Evolutionary conservation across 2,113 vertebrate species (phyloP), one percentile per base, ranked within the genome.

Genomic region (Paradisaea rubra): DNA sequence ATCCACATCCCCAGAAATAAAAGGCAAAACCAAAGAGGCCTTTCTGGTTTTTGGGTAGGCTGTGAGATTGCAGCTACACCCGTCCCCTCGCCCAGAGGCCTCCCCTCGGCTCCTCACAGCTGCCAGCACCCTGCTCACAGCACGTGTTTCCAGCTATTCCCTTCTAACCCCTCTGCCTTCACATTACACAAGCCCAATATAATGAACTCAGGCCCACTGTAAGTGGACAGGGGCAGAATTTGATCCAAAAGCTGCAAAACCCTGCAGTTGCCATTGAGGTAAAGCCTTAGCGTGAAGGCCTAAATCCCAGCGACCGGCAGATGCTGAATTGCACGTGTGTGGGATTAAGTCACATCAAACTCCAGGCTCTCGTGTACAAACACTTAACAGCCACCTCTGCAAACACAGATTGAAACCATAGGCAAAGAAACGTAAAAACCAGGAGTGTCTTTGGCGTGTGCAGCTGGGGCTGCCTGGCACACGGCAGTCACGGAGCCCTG

Each of bases 401-500:
- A 49, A 52, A 9, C 5, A 21, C 60, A 59, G 71, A 78, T 19
- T 63, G 78, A 69, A 88, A 94, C 56, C 30, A 27, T 0, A 41
- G 41, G 47, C 42, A 80, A 80, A 93, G 52, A 69, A 80, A 91
- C 3, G 24, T 31, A 4, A 66, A 88, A 95, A 37, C 1, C 85
- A 63, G 60, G 86, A 73, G 63, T 7, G 37, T 31, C 33, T 50
- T 47, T 50, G 27, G 85, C 0, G 0, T 2, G 28, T 1, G 2
- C 65, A 73, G 65, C 88, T 68, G 72, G 37, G 39, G 64, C 95
- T 11, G 80, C 30, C 66, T 71, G 83, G 91, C 83, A 88, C 37
- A 1, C 0, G 0, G 35, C 57, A 81, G 50, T 2, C 39, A 31
- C 1, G 0, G 54, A 83, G 78, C 54, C 11, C 50, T 3, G 42